phyloP scores from a whole-genome alignment of 2,888 invertebrate species.

The Lasioglossum calceatum region DNA sequence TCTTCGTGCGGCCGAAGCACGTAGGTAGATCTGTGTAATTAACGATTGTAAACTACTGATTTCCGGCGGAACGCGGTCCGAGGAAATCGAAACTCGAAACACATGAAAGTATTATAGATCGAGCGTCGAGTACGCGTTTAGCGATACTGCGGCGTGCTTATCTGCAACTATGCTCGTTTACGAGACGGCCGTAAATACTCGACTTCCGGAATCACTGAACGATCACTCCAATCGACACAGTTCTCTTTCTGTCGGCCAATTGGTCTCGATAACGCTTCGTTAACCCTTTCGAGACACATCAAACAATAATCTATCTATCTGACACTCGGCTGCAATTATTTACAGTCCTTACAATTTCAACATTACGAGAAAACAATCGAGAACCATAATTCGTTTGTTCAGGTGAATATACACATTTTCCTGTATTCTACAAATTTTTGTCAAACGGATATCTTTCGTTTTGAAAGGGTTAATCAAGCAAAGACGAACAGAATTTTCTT shows the following conservation, averaged over 20 bases:
- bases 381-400: neutral
- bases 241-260: neutral
- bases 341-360: neutral
- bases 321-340: neutral
- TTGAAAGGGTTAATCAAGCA: neutral
- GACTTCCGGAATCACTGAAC: constrained; percentile 13
- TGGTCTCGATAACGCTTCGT: neutral
- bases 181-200: constrained; percentile 8
- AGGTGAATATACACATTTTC: neutral
- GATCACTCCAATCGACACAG: constrained; percentile 12
- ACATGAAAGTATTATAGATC: constrained; percentile 75
- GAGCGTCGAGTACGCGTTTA: constrained; percentile 53
- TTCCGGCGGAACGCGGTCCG: constrained; percentile 56
- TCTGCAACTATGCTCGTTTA: constrained; percentile 24
- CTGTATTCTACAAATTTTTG: neutral
- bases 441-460: neutral
- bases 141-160: constrained; percentile 18
- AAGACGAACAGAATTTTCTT: neutral
- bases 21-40: constrained; percentile 60
- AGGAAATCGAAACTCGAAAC: constrained; percentile 74
- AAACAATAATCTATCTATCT: neutral
- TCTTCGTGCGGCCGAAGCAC: constrained; percentile 25
- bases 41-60: constrained; percentile 61
- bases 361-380: neutral
- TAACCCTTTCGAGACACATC: neutral